Base-by-base conservation (phyloP, 2,113 vertebrate species). In the Clarias magur region DNA sequence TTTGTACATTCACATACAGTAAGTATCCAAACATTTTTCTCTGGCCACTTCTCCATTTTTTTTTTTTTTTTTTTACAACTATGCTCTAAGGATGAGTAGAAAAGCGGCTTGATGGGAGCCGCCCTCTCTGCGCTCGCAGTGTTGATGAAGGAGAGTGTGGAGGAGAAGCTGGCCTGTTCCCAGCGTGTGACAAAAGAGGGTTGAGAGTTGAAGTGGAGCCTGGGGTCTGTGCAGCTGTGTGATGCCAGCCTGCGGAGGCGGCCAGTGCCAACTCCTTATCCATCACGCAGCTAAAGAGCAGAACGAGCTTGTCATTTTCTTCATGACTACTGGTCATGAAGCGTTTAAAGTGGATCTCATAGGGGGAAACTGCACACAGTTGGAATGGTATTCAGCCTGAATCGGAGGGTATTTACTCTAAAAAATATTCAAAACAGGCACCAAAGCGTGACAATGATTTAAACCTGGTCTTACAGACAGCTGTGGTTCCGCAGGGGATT, bases 231-330 rank as follows among this genome's bases (percentile, higher is more conserved):
- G 85, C 85, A 86, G 79, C 85, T 86, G 85, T 82, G 67, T 17
- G 48, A 72, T 81, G 78, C 53, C 78, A 86, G 65, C 27, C 23
- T 85, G 84, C 42, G 38, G 84, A 85, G 84, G 72, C 73, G 60
- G 34, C n/a, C n/a, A 8, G 9, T 63, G 75, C 60, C 54, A 79
- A 54, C 48, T 79, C 38, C 42, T 65, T 60, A 48, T 63, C 48
- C 73, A 85, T 85, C 84, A 78, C 38, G 8, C 60, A 65, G 73
- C 73, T 86, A 86, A 86, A 80, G 63, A 80, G 85, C 73, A 68
- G 59, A 23, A 79, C 79, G 9, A 80, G 85, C 84, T 67, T 76
- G 84, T 76, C 72, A 42, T 63, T 85, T 84, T 67, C 60, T 53
- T 83, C 62, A 65, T 60, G 42, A 48, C 84, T 53, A 23, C 60